Base-by-base conservation (phyloP, 2,888 invertebrate genomes). In the Bimastos eiseni region DNA sequence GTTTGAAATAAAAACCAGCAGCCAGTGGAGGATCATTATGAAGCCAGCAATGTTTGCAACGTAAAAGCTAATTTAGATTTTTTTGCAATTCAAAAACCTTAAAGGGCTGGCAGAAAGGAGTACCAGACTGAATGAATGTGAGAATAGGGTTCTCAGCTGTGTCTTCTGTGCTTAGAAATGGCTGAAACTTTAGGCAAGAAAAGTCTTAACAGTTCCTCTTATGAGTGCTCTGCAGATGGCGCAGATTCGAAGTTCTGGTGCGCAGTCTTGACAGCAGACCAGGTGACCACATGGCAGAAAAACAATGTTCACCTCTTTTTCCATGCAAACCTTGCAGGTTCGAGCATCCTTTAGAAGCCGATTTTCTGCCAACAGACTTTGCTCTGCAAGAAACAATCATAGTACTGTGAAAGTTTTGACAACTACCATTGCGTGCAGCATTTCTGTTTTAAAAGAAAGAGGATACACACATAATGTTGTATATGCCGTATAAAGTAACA, bases 201-300 rank as follows among this genome's bases (percentile, higher is more conserved):
- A 86, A 36, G 86, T 86, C 37, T 86, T 86, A 15, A 86, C 86
- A 8, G 86, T 86, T 86, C 86, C 86, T 86, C 86, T 86, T 34
- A 86, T 86, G 86, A 86, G 36, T 17, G 86, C 37, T 86, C 86
- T 34, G 86, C 86, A 86, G 34, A 86, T 86, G 36, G 37, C 37
- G 17, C 86, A 86, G 24, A 86, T 86, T 36, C 86, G 5, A 11
- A 86, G 86, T 8, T 86, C 86, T 86, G 86, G 37, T 15, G 37
- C 86, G 36, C 86, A 86, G 37, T 86, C 24, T 24, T 86, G 36
- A 37, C 86, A 86, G 36, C 36, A 86, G 36, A 86, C 86, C 6
- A 86, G 86, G 37, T 86, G 86, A 17, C 86, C 86, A 86, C 86
- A 86, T 6, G 86, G 86, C 8, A 86, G 37, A 36, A 86, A 86